Base-by-base conservation (phyloP, 2,113 vertebrate genomes). In the Aphelocoma coerulescens region DNA sequence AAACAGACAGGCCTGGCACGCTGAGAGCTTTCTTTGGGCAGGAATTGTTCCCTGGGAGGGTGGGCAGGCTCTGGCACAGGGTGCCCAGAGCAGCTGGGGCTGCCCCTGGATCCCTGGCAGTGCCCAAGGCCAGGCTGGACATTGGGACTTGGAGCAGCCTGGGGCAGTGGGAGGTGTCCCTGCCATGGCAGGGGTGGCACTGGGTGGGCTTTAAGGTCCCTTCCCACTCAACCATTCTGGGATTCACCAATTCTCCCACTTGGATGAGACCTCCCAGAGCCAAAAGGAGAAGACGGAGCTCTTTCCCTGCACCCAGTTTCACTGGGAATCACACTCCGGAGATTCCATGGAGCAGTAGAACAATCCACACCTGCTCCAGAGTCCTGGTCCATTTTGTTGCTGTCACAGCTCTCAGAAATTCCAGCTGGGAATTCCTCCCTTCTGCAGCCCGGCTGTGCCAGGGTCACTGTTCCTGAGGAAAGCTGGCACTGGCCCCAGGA, bases 191-290 rank as follows among this genome's bases (percentile, higher is more conserved):
- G 43, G 51, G 43, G 13, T 28, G 61, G 32, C 1, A 16, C 2
- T 23, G 71, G 35, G 0, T n/a, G 72, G 13, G 13, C 0, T 57
- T 21, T 75, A 0, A 21, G 35, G 16, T 51, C 30, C 22, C 8
- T 48, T 0, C 28, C 76, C 51, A 1, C 32, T 35, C 35, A 65
- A 62, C 4, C 10, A 3, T 0, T 41, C 35, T 55, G 33, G 15
- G 12, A 81, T 41, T 51, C 17, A 13, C 7, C 10, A 26, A 22
- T 80, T 85, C n/a, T 80, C 61, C 46, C 32, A 71, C 18, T 27
- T 4, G 2, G 27, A 10, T 85, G 73, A 85, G 27, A 59, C 17
- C 7, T 73, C 4, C 0, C 10, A 55, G 23, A 32, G 39, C 13
- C 27, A 22, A 62, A 81, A 43, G 21, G 21, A 16, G 35, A 61